A percentile compares a stretch with the other conserved stretches of the same genome.
Evolutionary conservation across 2,797 vertebrate species (phyloP).

Genomic region (Clarias platycephalus): DNA sequence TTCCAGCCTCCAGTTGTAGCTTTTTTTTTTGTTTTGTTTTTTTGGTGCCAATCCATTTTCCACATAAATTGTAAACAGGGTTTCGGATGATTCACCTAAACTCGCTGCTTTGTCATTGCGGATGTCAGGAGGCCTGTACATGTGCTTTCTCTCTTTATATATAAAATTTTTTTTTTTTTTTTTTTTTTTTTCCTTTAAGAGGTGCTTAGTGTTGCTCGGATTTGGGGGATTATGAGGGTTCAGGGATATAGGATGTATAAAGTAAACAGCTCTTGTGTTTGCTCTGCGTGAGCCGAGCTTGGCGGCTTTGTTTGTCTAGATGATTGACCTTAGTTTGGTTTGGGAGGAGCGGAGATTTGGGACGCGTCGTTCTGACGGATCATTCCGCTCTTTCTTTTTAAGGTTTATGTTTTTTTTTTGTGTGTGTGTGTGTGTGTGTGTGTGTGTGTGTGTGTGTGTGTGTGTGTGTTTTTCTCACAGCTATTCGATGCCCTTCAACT

Average conservation of each 20-base stretch:
- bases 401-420: neutral
- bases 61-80: neutral
- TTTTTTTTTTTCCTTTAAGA: neutral
- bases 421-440: conserved; percentile 28
- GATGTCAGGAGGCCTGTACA: conserved; percentile 9
- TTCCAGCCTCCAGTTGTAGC: neutral
- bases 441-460: conserved; percentile 18
- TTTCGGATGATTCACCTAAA: neutral
- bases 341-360: conserved; percentile 17
- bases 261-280: conserved; percentile 35
- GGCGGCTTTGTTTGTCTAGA: conserved; percentile 25
- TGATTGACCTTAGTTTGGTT: conserved; percentile 7
- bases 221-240: conserved; percentile 11
- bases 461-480: conserved; percentile 30
- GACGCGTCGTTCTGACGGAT: neutral
- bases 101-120: neutral
- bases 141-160: neutral
- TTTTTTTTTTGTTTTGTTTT: neutral
- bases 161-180: too few relatives aligned
- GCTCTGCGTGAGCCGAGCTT: conserved; percentile 15
- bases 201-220: conserved; percentile 3
- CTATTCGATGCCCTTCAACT: conserved; percentile 10
- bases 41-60: neutral
- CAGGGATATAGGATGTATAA: conserved; percentile 24
- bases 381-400: conserved; percentile 4